A percentile compares a stretch with the other conserved stretches of the same genome.
Evolutionary conservation across 2,888 invertebrate genomes (phyloP).

Genomic region (Nyleta sp.): DNA sequence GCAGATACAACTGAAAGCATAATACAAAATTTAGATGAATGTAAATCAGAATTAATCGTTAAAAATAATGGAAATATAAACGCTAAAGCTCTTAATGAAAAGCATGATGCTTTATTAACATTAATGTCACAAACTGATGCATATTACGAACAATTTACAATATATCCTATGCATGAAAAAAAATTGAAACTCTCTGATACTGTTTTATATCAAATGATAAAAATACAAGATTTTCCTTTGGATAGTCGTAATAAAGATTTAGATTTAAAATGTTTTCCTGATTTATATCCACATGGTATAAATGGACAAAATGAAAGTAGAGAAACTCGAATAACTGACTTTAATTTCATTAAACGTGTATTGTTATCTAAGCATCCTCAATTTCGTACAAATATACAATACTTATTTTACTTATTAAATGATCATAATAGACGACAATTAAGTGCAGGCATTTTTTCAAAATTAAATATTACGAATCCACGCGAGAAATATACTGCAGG

Average conservation of each 20-base stretch:
- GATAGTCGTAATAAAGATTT: conserved; percentile 53
- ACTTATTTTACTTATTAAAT: conserved; percentile 69
- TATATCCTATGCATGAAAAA: conserved; percentile 13
- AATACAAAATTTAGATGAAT: too few species aligned
- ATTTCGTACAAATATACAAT: conserved; percentile 46
- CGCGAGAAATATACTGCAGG: neutral
- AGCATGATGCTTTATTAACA: conserved; percentile 1
- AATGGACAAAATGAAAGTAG: too few species aligned
- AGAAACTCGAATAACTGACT: too few species aligned
- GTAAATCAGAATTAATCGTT: too few species aligned
- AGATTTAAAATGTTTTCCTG: conserved; percentile 65
- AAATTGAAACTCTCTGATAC: neutral
- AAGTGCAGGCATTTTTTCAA: conserved; percentile 40
- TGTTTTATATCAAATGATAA: conserved; percentile 22
- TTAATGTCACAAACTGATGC: conserved; percentile 5
- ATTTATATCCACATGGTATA: conserved; percentile 19
- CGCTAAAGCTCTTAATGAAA: neutral
- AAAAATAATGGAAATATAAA: conserved; percentile 16
- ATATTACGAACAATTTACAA: conserved; percentile 10
- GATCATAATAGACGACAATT: conserved; percentile 61
- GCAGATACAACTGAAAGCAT: neutral
- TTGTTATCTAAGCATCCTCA: too few species aligned
- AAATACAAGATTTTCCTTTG: conserved; percentile 61
- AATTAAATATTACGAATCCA: conserved; percentile 1
- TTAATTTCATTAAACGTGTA: too few species aligned